A percentile compares a stretch with the other conserved stretches of the same genome.
Evolutionary conservation across 2,888 invertebrate genomes (phyloP).

Genomic region (Cataglyphis altisquamis): DNA sequence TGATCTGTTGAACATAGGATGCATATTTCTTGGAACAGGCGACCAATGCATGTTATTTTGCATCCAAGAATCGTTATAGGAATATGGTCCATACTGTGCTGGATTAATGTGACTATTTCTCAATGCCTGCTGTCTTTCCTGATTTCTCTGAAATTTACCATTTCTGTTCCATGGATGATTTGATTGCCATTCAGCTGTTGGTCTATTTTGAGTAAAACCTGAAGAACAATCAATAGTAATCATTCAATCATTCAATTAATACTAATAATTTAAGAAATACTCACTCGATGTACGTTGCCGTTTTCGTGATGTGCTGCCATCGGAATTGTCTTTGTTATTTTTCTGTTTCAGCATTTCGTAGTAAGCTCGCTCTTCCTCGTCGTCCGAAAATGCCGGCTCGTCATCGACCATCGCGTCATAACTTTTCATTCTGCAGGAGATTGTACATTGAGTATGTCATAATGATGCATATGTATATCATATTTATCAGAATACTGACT

Average conservation of each 20-base stretch:
- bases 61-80: constrained; percentile 67
- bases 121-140: constrained; percentile 50
- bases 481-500: constrained; percentile 86
- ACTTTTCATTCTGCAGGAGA: constrained; percentile 90
- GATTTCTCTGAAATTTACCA: neutral
- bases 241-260: neutral
- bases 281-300: constrained; percentile 68
- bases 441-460: constrained; percentile 15
- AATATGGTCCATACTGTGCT: constrained; percentile 44
- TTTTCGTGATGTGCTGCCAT: constrained; percentile 67
- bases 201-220: neutral
- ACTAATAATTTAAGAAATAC: neutral
- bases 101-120: constrained; percentile 21
- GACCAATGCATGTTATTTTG: constrained; percentile 47
- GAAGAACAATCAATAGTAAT: constrained; percentile 18
- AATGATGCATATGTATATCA: constrained; percentile 15
- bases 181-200: constrained; percentile 74
- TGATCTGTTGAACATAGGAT: constrained; percentile 15
- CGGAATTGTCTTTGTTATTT: constrained; percentile 62
- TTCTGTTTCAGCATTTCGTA: constrained; percentile 74
- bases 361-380: constrained; percentile 92
- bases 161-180: constrained; percentile 82
- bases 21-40: neutral
- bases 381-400: constrained; percentile 97
- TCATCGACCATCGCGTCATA: constrained; percentile 96